Conservation (phyloP, 2,797 vertebrate genomes). For the Perodicticus potto region DNA sequence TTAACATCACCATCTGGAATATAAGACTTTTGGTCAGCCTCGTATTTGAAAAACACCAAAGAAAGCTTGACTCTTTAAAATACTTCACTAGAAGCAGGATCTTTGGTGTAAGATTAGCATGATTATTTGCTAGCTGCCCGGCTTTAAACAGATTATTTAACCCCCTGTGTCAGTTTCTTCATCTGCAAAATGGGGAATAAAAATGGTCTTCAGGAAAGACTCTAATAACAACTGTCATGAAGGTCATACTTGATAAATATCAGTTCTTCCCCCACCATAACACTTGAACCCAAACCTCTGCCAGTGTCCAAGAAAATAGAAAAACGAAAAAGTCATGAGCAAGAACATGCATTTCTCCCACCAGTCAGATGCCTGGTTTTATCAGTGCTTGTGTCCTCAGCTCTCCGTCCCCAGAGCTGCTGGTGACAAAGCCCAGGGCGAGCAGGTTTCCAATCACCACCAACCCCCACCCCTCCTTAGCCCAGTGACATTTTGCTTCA, state of each 20-base stretch:
- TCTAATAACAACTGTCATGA: neutral
- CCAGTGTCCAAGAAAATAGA: conserved; percentile 37
- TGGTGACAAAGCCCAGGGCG: conserved; percentile 54
- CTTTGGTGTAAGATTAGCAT: neutral
- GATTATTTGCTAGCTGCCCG: neutral
- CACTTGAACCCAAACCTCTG: conserved; percentile 43
- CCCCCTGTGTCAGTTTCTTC: neutral
- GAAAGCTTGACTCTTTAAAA: conserved; percentile 72
- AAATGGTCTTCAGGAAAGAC: neutral
- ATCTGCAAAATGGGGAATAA: conserved; percentile 34
- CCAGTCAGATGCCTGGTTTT: conserved; percentile 19
- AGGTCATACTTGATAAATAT: neutral
- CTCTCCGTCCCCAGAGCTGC: conserved; percentile 62
- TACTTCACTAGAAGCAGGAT: conserved; percentile 27
- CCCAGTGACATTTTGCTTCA: conserved; percentile 28
- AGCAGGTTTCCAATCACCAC: conserved; percentile 3
- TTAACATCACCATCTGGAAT: neutral
- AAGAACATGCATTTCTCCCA: neutral
- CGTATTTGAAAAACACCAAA: conserved; percentile 80
- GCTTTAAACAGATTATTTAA: conserved; percentile 21
- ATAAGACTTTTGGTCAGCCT: conserved; percentile 28
- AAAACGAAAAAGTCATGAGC: neutral
- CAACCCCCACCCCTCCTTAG: too few relatives aligned
- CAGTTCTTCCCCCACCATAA: neutral
- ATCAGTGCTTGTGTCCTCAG: neutral